Conservation (phyloP, 2,113 vertebrate genomes). For the Pachyramphus minor region DNA sequence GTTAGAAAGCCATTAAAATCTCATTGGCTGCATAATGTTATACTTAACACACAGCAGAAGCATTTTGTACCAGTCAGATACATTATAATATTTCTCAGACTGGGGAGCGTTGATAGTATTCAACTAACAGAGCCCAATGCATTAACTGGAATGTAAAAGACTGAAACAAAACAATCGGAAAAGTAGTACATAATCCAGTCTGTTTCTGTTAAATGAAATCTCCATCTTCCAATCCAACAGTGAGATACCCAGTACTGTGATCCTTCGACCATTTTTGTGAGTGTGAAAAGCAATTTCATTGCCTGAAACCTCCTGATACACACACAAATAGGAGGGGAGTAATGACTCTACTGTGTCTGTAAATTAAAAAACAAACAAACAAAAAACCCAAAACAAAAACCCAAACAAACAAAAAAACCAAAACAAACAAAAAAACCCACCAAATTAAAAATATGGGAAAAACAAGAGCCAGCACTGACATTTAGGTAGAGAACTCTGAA, state of each 20-base stretch:
- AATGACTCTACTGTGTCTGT: background rate
- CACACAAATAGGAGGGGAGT: background rate
- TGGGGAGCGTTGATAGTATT: background rate
- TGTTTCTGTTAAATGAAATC: background rate
- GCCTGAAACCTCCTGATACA: background rate
- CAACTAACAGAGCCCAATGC: background rate
- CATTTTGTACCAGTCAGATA: constrained; percentile 27
- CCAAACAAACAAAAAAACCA: too few relatives aligned
- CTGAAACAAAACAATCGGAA: background rate
- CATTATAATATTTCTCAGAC: background rate
- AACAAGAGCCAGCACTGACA: background rate
- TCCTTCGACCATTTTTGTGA: background rate
- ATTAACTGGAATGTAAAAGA: background rate
- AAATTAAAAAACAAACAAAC: background rate
- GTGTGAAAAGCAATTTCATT: background rate
- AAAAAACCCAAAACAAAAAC: too few relatives aligned
- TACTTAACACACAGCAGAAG: constrained; percentile 37
- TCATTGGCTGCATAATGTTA: constrained; percentile 10
- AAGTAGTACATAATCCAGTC: background rate
- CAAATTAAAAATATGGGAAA: background rate
- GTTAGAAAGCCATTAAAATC: constrained; percentile 59
- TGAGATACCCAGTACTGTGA: background rate
- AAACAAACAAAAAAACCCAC: too few relatives aligned
- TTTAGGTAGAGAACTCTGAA: background rate
- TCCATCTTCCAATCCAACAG: background rate